Evolutionary conservation across 2,113 vertebrate genomes (phyloP).

Genomic region (Podilymbus podiceps): DNA sequence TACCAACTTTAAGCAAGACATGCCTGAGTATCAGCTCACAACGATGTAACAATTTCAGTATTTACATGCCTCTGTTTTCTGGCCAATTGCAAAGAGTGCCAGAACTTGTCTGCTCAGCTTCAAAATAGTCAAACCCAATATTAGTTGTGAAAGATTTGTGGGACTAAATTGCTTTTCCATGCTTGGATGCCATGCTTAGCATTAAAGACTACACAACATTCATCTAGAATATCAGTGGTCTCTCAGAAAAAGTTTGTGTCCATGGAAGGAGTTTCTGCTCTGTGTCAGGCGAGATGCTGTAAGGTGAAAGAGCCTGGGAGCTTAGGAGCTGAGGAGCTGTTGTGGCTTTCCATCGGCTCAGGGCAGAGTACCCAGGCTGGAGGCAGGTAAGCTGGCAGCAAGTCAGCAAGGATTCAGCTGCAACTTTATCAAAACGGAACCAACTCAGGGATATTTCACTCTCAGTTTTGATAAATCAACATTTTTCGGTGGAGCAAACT

Average conservation of each 20-base stretch:
- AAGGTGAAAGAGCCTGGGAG: neutral
- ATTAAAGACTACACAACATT: neutral
- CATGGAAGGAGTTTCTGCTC: neutral
- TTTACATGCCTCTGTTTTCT: neutral
- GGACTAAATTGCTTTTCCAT: neutral
- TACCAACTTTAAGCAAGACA: neutral
- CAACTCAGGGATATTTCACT: neutral
- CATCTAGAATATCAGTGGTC: neutral
- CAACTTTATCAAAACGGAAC: neutral
- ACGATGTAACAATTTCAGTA: neutral
- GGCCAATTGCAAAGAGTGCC: neutral
- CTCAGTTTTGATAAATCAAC: neutral
- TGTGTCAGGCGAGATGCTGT: neutral
- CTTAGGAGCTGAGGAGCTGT: neutral
- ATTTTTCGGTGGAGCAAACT: neutral
- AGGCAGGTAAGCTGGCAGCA: neutral
- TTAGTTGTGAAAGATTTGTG: neutral
- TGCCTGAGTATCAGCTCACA: neutral
- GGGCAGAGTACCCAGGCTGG: neutral
- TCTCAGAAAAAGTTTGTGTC: neutral
- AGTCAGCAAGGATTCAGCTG: neutral
- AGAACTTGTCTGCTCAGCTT: neutral
- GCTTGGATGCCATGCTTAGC: neutral
- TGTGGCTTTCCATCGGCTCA: neutral
- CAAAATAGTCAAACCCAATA: neutral